Evolutionary conservation across 2,888 invertebrate genomes (phyloP).

Genomic region (Hirtodrosophila cameraria): DNA sequence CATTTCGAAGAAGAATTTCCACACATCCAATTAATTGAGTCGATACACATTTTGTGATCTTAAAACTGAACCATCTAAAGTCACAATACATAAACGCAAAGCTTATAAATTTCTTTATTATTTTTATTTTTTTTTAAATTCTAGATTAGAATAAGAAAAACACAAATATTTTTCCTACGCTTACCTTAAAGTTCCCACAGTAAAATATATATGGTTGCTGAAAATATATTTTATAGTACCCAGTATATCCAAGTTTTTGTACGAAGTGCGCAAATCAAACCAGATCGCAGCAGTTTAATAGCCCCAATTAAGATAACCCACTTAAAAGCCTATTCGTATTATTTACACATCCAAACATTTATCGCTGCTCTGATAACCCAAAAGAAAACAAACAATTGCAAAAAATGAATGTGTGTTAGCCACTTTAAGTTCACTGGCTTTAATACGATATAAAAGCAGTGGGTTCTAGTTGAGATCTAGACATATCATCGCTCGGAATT

Average conservation of each 20-base stretch:
- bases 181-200: no score
- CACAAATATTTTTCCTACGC: no score
- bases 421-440: not conserved
- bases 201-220: no score
- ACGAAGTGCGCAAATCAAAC: not conserved
- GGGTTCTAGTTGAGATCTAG: not conserved
- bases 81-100: no score
- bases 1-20: no score
- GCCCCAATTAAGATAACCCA: constrained; percentile 39
- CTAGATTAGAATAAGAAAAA: no score
- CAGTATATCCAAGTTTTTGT: not conserved
- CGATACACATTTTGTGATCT: no score
- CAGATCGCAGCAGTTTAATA: constrained; percentile 30
- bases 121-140: no score
- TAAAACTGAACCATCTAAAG: no score
- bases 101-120: no score
- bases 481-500: constrained; percentile 8
- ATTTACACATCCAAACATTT: constrained; percentile 9
- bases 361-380: constrained; percentile 35
- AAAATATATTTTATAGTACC: no score
- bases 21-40: no score
- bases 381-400: constrained; percentile 27
- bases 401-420: constrained; percentile 7
- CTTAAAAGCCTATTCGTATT: constrained; percentile 21
- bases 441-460: constrained; percentile 41